A percentile compares a stretch with the other conserved stretches of the same genome.
phyloP scores from a whole-genome alignment of 1,140 invertebrate genomes.

The Eupristina koningsbergeri region DNA sequence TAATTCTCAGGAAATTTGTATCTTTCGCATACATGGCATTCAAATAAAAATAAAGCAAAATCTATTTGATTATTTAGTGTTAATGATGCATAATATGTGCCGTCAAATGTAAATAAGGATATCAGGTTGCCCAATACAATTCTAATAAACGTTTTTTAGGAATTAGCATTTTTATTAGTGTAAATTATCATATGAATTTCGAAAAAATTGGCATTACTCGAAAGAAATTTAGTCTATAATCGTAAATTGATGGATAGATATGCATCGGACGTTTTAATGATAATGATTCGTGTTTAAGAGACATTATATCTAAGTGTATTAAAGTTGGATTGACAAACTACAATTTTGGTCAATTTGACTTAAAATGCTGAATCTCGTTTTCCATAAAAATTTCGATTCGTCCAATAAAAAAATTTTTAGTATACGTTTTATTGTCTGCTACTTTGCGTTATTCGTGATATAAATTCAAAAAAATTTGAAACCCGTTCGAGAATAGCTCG shows the following conservation, averaged over 20 bases:
- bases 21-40: neutral
- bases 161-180: constrained; percentile 24
- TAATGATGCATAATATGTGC: neutral
- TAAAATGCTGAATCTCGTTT: constrained; percentile 8
- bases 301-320: neutral
- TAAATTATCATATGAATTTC: neutral
- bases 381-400: neutral
- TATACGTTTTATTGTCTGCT: neutral
- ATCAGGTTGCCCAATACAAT: neutral
- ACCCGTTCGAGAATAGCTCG: neutral
- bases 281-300: neutral
- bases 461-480: too few relatives aligned
- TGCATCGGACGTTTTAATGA: constrained; percentile 9
- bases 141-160: neutral
- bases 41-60: neutral
- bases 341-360: neutral
- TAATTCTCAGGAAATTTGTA: neutral
- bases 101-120: neutral
- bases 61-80: neutral
- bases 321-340: neutral
- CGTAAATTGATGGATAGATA: neutral
- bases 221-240: neutral
- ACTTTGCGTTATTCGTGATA: neutral
- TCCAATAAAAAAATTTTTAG: neutral
- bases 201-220: constrained; percentile 4